Conservation (phyloP, 2,888 invertebrate species). For the Muschampia plurimacula region DNA sequence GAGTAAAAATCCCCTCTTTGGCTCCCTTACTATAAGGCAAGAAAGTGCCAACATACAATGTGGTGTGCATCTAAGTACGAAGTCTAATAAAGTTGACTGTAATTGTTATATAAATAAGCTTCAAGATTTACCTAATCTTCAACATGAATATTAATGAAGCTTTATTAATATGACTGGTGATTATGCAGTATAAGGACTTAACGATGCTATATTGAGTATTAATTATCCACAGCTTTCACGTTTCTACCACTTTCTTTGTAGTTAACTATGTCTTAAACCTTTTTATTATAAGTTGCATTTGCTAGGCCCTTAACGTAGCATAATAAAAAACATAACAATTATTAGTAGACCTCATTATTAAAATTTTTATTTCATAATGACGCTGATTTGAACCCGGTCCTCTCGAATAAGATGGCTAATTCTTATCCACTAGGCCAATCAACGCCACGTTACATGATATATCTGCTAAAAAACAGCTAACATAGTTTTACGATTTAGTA, state of each 20-base stretch:
- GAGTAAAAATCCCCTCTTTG: too few species aligned
- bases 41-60: neutral
- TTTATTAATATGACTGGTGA: constrained; percentile 17
- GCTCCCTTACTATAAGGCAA: neutral
- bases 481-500: neutral
- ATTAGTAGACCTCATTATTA: too few species aligned
- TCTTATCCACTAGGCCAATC: too few species aligned
- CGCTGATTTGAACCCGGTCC: too few species aligned
- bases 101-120: constrained; percentile 14
- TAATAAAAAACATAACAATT: too few species aligned
- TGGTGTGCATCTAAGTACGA: neutral
- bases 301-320: too few species aligned
- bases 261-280: neutral
- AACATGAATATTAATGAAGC: constrained; percentile 17
- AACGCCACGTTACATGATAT: too few species aligned
- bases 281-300: too few species aligned
- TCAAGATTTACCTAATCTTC: constrained; percentile 7
- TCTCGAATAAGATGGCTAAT: too few species aligned
- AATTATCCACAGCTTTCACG: neutral
- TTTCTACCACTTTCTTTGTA: neutral
- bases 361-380: too few species aligned
- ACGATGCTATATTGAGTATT: neutral
- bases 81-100: constrained; percentile 7
- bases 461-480: neutral
- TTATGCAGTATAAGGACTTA: constrained; percentile 1